Base-by-base conservation (phyloP, 2,888 invertebrate genomes). In the Eledona agricola region DNA sequence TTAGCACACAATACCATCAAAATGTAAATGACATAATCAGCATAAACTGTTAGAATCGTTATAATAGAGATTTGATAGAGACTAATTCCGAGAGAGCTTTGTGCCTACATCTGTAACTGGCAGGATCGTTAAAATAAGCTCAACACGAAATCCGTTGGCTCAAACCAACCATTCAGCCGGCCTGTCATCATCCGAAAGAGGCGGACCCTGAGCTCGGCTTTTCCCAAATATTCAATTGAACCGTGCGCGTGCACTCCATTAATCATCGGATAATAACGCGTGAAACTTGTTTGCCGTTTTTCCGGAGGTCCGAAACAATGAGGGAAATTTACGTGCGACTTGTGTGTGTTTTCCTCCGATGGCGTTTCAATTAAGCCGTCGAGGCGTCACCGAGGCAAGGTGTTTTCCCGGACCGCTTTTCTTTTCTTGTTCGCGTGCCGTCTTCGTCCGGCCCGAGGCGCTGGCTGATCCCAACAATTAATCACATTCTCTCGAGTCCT, bases 401-500 rank as follows among this genome's bases (percentile, higher is more conserved):
- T 46, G 46, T 46, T 46, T 46, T 25, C 35, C 31, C 16, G 35
- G 28, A 46, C 28, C 35, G 46, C 26, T 46, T 35, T 46, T 46
- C 46, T 32, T 37, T 47, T 37, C 47, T 37, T 15, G 5, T 23
- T 23, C 25, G 20, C 16, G 7, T 46, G n/a, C 12, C 16, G 49
- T 47, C 35, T 40, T 53, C 38, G 35, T 54, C 31, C 28, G 42
- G 35, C 55, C 23, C 49, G 23, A 51, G 59, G 58, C 59, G 52
- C 49, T 31, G 47, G 38, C 64, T 62, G 66, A 72, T 70, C 72
- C 54, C 38, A 70, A 57, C 75, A 75, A 76, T 77, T 76, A 76
- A 77, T 77, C 77, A 77, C 72, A 71, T 71, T 70, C 71, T 70
- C 69, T 67, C 66, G 69, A 69, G 71, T 64, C 72, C 72, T 77